A percentile compares a stretch with the other conserved stretches of the same genome.
These are phyloP conservation scores for Phengaris arion DNA, from an alignment of 2,888 invertebrate species.

Conservation along the genomic window DNA sequence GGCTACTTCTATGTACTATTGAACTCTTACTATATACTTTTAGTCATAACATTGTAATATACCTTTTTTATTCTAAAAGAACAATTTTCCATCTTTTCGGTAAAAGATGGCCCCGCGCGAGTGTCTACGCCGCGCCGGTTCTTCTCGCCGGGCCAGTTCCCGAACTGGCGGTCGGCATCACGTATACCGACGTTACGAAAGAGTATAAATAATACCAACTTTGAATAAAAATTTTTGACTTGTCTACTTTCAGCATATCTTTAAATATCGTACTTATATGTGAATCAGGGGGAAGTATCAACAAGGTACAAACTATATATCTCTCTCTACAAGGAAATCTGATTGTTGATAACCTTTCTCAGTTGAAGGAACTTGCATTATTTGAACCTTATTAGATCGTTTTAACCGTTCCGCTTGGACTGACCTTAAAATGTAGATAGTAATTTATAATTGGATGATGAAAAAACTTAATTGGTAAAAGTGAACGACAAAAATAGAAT, in stretches of 20 bases:
- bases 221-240: too few relatives aligned
- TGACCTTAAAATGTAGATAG: constrained; percentile 11
- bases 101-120: too few relatives aligned
- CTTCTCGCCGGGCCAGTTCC: too few relatives aligned
- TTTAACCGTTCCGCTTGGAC: constrained; percentile 7
- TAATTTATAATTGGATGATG: not conserved
- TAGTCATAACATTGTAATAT: too few relatives aligned
- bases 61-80: too few relatives aligned
- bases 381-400: constrained; percentile 26
- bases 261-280: not conserved
- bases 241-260: not conserved
- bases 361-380: not conserved
- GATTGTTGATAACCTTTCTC: constrained; percentile 19
- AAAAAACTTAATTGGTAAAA: constrained; percentile 24
- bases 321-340: constrained; percentile 4
- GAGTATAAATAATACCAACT: too few relatives aligned
- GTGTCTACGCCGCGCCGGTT: too few relatives aligned
- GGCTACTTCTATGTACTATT: too few relatives aligned
- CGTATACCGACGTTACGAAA: too few relatives aligned
- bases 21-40: too few relatives aligned
- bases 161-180: too few relatives aligned
- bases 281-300: not conserved
- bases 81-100: too few relatives aligned
- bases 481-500: constrained; percentile 8
- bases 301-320: not conserved